Conservation (phyloP, 2,797 vertebrate species). For the Tolypeutes matacus region DNA sequence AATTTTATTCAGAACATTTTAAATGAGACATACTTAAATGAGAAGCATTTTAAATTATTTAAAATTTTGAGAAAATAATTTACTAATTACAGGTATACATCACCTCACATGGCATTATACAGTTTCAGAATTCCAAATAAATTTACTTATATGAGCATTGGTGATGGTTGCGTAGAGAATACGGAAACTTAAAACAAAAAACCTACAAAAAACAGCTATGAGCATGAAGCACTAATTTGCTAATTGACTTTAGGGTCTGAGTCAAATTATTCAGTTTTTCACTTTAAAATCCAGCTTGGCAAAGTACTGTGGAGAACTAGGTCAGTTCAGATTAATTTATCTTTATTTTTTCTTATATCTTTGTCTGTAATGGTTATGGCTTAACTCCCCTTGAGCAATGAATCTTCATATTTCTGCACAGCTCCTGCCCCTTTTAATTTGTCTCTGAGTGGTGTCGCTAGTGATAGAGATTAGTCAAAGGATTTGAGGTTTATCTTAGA, state of each 20-base stretch:
- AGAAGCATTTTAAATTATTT: background rate
- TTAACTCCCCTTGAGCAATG: background rate
- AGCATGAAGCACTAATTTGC: too few relatives aligned
- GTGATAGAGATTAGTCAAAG: background rate
- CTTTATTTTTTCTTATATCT: background rate
- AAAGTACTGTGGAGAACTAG: background rate
- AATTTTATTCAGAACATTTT: background rate
- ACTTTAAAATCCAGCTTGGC: background rate
- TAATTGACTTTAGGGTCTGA: background rate
- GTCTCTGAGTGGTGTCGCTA: background rate
- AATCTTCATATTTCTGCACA: background rate
- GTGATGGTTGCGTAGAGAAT: background rate
- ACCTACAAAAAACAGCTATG: background rate
- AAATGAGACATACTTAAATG: background rate
- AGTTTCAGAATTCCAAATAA: background rate
- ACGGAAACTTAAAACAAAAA: background rate
- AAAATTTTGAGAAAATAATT: background rate
- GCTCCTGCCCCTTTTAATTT: background rate
- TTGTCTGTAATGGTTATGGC: background rate
- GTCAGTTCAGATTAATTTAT: background rate
- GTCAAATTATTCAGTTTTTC: background rate
- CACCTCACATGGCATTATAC: background rate
- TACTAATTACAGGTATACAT: background rate
- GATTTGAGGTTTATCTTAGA: background rate
- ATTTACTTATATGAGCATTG: background rate